Base-by-base conservation (phyloP, 2,797 vertebrate species). In the Toxotes lorentzi region DNA sequence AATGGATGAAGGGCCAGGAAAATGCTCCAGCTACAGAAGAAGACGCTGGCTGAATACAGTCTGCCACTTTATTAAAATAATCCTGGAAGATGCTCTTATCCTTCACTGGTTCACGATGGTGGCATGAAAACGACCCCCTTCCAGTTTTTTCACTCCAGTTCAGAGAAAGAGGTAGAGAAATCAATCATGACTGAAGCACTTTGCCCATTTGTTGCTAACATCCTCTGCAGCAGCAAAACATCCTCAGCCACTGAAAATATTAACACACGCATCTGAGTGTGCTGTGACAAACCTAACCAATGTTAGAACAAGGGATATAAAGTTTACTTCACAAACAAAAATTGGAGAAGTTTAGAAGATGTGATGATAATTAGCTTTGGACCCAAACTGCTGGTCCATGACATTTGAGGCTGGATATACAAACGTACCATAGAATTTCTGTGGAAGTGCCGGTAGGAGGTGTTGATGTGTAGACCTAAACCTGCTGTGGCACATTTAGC, bases 401-500 rank as follows among this genome's bases (percentile, higher is more conserved):
- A 60, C 11, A 35, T 43, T 34, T 34, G 58, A 66, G 32, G n/a
- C 53, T 32, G 35, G 27, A 35, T 6, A 2, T 43, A 21, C 59
- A 5, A 21, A 45, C 9, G 2, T 2, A 54, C 5, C 21, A 14
- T 1, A n/a, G 19, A 32, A 43, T 34, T 27, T 1, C 34, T 48
- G 38, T 48, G 32, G 41, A 19, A n/a, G 24, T 12, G 32, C 50
- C 56, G 54, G 30, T 13, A 45, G 76, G 30, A 72, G 23, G 56
- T 11, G 60, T 24, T 67, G 81, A 70, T 60, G 57, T 54, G 71
- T 19, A 16, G 35, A 68, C 70, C 40, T 40, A 14, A 79, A 76
- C 61, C 67, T n/a, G 67, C 82, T 58, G 70, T 77, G 59, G 71
- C 59, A 68, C 51, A 81, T 80, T 79, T 59, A 81, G 67, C 64